Base-by-base conservation (phyloP, 2,888 invertebrate genomes). In the Harpalus rufipes region DNA sequence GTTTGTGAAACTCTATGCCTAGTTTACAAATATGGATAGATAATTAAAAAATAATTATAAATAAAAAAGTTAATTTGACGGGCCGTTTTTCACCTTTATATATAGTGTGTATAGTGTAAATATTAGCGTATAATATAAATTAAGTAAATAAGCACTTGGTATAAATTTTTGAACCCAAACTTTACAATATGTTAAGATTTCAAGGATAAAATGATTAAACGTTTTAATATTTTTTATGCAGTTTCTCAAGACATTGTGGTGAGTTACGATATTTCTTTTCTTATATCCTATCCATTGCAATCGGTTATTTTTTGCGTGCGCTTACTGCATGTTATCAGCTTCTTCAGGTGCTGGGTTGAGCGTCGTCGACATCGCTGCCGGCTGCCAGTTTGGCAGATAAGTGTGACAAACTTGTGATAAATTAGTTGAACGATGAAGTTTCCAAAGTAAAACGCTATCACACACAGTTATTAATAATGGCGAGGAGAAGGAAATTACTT, bases 361-460 rank as follows among this genome's bases (percentile, higher is more conserved):
- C 61, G 16, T 80, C 44, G 44, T 51, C 44, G 44, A 51, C 7
- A 12, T 12, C 44, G 44, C 12, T 12, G 44, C 44, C 12, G 44
- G 39, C 5, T n/a, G 76, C 51, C 21, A 7, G 16, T 44, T 63
- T 25, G 18, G 44, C 81, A 61, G 76, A 83, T 83, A 83, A 83
- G 83, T 76, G 76, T 76, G 82, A 82, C 82, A 82, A 68, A 72
- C 72, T 72, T 72, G 76, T 83, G 83, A 83, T 83, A 83, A 76
- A 83, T 83, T 83, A 76, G 76, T 76, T 83, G 16, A 83, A 83
- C 74, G 83, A 83, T 59, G 72, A 39, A 32, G 74, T 68, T 81
- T 81, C 65, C 56, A 59, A 63, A 63, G 68, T 82, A 59, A 74
- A 82, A 82, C 74, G 68, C 68, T 74, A 72, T 82, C 82, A 82